Evolutionary conservation across 2,113 vertebrate species (phyloP).

Genomic region (Epinephelus fuscoguttatus): DNA sequence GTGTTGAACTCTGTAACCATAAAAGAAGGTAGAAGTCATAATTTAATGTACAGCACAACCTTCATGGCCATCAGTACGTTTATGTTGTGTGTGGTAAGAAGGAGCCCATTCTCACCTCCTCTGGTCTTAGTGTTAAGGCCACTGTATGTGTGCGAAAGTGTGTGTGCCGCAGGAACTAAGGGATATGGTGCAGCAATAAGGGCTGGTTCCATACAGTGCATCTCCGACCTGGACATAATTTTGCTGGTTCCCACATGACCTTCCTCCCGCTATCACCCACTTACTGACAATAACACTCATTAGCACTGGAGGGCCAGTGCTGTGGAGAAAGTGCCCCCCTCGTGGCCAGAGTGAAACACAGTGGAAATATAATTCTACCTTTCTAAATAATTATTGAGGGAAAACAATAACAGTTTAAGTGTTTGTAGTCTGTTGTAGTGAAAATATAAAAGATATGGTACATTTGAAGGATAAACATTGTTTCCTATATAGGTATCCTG

Average conservation of each 20-base stretch:
- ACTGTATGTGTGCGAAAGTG: slow-evolving; percentile 19
- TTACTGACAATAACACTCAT: slow-evolving; percentile 56
- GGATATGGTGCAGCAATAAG: slow-evolving; percentile 47
- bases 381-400: not conserved
- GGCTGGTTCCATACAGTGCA: slow-evolving; percentile 48
- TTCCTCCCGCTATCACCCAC: slow-evolving; percentile 43
- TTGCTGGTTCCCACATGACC: slow-evolving; percentile 62
- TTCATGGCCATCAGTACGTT: not conserved
- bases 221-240: slow-evolving; percentile 69
- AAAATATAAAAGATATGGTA: not conserved
- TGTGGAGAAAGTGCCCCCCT: not conserved
- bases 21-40: not conserved
- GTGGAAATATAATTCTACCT: not conserved
- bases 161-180: slow-evolving; percentile 16
- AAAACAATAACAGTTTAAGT: not conserved
- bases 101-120: not conserved
- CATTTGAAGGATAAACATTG: not conserved
- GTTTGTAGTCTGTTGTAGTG: not conserved
- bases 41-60: slow-evolving; percentile 1
- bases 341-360: not conserved
- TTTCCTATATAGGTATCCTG: not conserved
- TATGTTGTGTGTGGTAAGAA: slow-evolving; percentile 10
- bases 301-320: not conserved
- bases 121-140: not conserved
- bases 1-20: not conserved